Conservation (phyloP, 1,140 invertebrate genomes). For the Philopotamus ludificatus region DNA sequence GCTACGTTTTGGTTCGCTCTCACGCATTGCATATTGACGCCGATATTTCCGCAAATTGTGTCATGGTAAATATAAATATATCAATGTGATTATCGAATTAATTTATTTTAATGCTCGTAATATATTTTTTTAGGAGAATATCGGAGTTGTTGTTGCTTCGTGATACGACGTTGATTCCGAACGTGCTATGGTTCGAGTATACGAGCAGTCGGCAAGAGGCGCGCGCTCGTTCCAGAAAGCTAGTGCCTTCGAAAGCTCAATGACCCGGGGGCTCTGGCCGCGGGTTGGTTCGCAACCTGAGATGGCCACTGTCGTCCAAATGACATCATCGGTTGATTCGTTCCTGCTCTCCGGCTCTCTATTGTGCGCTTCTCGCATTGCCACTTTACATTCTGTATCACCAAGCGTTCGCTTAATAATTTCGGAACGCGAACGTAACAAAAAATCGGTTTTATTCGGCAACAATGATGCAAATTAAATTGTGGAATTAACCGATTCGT, state of each 20-base stretch:
- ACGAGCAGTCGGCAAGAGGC: constrained; percentile 82
- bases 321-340: constrained; percentile 33
- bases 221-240: constrained; percentile 75
- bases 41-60: constrained; percentile 81
- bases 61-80: constrained; percentile 68
- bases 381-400: constrained; percentile 31
- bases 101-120: constrained; percentile 1
- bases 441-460: too few species aligned
- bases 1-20: constrained; percentile 76
- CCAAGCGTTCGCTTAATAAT: constrained; percentile 22
- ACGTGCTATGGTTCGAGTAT: constrained; percentile 94
- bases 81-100: not conserved
- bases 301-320: constrained; percentile 47
- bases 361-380: constrained; percentile 24
- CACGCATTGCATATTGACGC: constrained; percentile 78
- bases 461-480: too few species aligned
- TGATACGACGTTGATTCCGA: constrained; percentile 89
- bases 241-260: constrained; percentile 85
- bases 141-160: constrained; percentile 84
- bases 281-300: constrained; percentile 39
- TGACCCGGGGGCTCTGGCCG: constrained; percentile 59
- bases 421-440: too few species aligned
- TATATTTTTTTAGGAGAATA: constrained; percentile 66
- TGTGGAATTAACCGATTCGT: too few species aligned
- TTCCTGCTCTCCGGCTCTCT: constrained; percentile 28